Conservation (phyloP, 2,888 invertebrate species). For the Poecilus cupreus region DNA sequence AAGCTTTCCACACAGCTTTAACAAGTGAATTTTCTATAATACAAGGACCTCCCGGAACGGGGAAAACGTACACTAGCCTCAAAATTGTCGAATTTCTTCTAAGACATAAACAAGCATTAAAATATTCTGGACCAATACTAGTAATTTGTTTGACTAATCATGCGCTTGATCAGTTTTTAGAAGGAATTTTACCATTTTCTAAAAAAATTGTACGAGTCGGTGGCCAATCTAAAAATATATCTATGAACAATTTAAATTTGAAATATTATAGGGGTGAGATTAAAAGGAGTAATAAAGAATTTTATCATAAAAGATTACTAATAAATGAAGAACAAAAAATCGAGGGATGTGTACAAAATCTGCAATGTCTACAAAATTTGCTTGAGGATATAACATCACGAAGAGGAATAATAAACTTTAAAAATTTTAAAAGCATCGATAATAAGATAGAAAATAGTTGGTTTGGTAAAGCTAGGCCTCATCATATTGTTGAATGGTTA, state of each 20-base stretch:
- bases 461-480: conserved; percentile 65
- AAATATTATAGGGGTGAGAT: conserved; percentile 65
- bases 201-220: conserved; percentile 81
- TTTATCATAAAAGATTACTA: background rate
- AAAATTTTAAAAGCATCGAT: conserved; percentile 63
- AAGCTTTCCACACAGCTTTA: conserved; percentile 79
- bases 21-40: conserved; percentile 82
- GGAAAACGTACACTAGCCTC: conserved; percentile 84
- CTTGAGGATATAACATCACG: background rate
- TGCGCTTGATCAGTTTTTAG: conserved; percentile 89
- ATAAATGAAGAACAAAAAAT: background rate
- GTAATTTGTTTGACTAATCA: conserved; percentile 91
- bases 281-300: background rate
- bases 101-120: conserved; percentile 73
- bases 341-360: background rate
- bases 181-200: conserved; percentile 79
- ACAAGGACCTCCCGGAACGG: conserved; percentile 89
- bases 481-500: conserved; percentile 64
- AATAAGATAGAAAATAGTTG: conserved; percentile 69
- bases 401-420: conserved; percentile 65
- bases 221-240: conserved; percentile 78
- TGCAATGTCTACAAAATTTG: conserved; percentile 17
- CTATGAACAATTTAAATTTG: conserved; percentile 75
- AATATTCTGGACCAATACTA: conserved; percentile 77
- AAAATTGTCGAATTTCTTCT: conserved; percentile 81